Evolutionary conservation across 1,140 invertebrate species (phyloP), one percentile per base, ranked within the genome.

Genomic region (Dreissena polymorpha): DNA sequence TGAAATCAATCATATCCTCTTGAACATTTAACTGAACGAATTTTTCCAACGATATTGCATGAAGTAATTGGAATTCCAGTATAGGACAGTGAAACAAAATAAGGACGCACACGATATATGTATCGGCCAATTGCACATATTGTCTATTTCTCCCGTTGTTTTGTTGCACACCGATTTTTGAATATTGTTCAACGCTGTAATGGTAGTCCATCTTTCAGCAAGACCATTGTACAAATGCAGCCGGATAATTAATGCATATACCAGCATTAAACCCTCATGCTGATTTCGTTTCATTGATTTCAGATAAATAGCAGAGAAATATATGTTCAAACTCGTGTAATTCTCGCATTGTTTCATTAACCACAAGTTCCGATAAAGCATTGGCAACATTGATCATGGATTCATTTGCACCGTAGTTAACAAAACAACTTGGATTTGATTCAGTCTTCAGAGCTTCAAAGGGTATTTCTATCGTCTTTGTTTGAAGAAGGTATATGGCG

Each of bases 71-170:
- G 14, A 80, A 51, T 18, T 71, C 39, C 0, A 80, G 23, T 49
- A 80, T 80, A 14, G 78, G 78, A 64, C 57, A 80, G 25, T 80
- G 71, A 21, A 71, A 50, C n/a, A 80, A 72, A 63, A 80, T 29
- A 29, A 80, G 27, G 14, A 80, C 14, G 53, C 78, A 50, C 13
- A 80, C 23, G 25, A 80, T 71, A 65, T 80, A 80, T 27, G 39
- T n/a, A n/a, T n/a, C n/a, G 39, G 39, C 39, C 39, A 39, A 39
- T 2, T 39, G 39, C 8, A 39, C 39, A 39, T 8, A 39, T 2
- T 39, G 39, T 39, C 8, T 8, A 39, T 39, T 39, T 39, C 39
- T 39, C 39, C 39, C 8, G 39, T n/a, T 39, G 39, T 39, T 10
- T 64, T 18, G 63, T 29, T 29, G 14, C 25, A 49, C 14, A 10